Evolutionary conservation across 2,888 invertebrate genomes (phyloP).

Genomic region (Nephrotoma guestfalica): DNA sequence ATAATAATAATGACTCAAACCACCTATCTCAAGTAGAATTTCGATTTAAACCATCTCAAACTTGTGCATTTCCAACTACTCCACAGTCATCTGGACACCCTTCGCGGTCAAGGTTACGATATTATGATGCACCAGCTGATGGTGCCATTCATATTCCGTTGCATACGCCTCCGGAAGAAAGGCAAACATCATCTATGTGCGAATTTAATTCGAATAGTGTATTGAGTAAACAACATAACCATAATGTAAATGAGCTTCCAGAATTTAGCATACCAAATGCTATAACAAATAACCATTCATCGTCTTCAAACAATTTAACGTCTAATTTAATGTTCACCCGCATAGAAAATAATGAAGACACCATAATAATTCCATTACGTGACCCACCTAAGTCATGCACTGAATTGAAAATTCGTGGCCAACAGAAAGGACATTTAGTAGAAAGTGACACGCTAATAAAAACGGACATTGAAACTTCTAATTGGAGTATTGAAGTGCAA

Average conservation of each 20-base stretch:
- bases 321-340: constrained; percentile 5
- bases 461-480: constrained; percentile 11
- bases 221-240: background rate
- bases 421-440: background rate
- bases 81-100: constrained; percentile 18
- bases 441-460: background rate
- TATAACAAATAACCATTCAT: background rate
- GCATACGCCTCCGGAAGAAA: constrained; percentile 58
- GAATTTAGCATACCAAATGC: background rate
- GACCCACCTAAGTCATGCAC: constrained; percentile 32
- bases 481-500: constrained; percentile 28
- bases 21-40: constrained; percentile 35
- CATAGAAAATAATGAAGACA: constrained; percentile 37
- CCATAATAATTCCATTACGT: constrained; percentile 40
- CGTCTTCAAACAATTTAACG: background rate
- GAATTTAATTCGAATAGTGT: background rate
- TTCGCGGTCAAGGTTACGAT: constrained; percentile 31
- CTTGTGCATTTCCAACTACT: constrained; percentile 20
- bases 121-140: constrained; percentile 48
- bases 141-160: constrained; percentile 54
- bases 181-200: constrained; percentile 20
- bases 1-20: constrained; percentile 22
- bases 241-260: background rate
- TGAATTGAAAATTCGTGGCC: background rate
- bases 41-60: constrained; percentile 20